Evolutionary conservation across 2,888 invertebrate species (phyloP).

Genomic region (Crocallis elinguaria): DNA sequence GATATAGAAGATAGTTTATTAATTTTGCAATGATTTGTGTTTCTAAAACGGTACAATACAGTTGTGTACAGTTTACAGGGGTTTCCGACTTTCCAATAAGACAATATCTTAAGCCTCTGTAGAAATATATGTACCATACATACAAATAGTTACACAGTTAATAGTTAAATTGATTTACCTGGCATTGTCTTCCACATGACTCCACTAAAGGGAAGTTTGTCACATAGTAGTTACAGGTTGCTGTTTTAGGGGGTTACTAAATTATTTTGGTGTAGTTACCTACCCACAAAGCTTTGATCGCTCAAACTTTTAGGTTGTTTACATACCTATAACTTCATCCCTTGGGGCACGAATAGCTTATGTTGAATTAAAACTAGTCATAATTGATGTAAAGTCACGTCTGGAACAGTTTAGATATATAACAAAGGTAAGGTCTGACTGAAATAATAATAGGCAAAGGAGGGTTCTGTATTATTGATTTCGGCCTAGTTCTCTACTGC

Average conservation of each 20-base stretch:
- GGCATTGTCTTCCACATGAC: constrained; percentile 1
- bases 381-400: constrained; percentile 33
- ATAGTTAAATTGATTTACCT: neutral
- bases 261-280: constrained; percentile 34
- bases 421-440: constrained; percentile 22
- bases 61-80: too few relatives aligned
- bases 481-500: neutral
- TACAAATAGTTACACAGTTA: constrained; percentile 29
- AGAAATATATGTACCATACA: constrained; percentile 6
- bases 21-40: too few relatives aligned
- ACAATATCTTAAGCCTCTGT: too few relatives aligned
- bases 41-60: too few relatives aligned
- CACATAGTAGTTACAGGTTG: constrained; percentile 21
- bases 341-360: constrained; percentile 32
- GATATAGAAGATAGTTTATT: too few relatives aligned
- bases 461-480: constrained; percentile 8
- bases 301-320: constrained; percentile 39
- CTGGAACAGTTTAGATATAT: constrained; percentile 21
- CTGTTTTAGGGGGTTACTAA: constrained; percentile 27
- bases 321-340: constrained; percentile 25
- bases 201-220: constrained; percentile 12
- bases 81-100: too few relatives aligned
- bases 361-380: constrained; percentile 29
- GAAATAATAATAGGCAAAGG: constrained; percentile 19
- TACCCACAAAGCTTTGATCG: constrained; percentile 31